phyloP scores from a whole-genome alignment of 1,140 invertebrate genomes.

The Drosophila willistoni region DNA sequence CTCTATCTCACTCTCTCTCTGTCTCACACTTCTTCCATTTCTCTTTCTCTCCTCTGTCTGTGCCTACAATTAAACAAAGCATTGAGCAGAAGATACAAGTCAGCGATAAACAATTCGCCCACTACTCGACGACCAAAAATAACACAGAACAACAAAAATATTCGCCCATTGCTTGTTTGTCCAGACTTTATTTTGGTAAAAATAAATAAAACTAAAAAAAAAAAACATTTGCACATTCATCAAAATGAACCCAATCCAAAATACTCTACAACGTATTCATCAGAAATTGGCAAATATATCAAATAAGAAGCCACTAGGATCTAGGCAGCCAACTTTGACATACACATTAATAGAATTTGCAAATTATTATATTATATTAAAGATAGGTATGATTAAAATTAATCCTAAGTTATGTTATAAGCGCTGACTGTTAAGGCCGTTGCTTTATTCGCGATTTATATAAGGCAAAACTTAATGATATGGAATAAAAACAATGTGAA shows the following conservation, averaged over 20 bases:
- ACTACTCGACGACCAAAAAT: not conserved
- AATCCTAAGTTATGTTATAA: too few species aligned
- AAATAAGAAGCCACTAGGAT: too few species aligned
- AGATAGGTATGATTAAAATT: too few species aligned
- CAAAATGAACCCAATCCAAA: not conserved
- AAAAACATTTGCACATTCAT: not conserved
- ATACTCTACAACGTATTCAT: not conserved
- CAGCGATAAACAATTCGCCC: constrained; percentile 38
- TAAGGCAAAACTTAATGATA: too few species aligned
- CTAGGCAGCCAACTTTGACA: too few species aligned
- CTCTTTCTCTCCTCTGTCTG: not conserved
- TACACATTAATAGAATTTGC: too few species aligned
- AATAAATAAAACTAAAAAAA: not conserved
- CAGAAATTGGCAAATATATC: too few species aligned
- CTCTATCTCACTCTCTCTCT: not conserved
- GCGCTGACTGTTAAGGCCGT: too few species aligned
- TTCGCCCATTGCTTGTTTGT: not conserved
- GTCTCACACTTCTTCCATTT: too few species aligned
- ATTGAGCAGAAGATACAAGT: constrained; percentile 25
- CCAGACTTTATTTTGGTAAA: not conserved
- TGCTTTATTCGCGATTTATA: too few species aligned
- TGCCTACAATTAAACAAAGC: constrained; percentile 2
- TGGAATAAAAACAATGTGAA: too few species aligned
- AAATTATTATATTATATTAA: too few species aligned
- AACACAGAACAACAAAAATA: not conserved